phyloP scores from a whole-genome alignment of 2,888 invertebrate species.

The Helleia helle region DNA sequence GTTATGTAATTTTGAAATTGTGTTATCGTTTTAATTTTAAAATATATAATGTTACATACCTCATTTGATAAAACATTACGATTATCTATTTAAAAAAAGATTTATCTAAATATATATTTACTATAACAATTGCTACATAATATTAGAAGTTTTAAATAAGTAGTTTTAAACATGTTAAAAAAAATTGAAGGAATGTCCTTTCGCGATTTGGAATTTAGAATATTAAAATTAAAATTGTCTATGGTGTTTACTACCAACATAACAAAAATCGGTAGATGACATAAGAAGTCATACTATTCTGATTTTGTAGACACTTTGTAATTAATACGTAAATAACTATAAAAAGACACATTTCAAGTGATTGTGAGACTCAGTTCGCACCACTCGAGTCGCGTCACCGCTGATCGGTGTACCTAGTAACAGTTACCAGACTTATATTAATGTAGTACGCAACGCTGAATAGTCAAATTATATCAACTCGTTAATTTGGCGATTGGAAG shows the following conservation, averaged over 20 bases:
- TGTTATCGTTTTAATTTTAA: background rate
- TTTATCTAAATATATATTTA: constrained; percentile 3
- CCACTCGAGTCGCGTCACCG: background rate
- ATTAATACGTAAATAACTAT: too few species aligned
- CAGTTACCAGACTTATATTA: constrained; percentile 68
- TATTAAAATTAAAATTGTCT: too few species aligned
- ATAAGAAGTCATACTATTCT: too few species aligned
- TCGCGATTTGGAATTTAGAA: too few species aligned
- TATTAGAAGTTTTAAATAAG: too few species aligned
- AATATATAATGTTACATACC: constrained; percentile 4
- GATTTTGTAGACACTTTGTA: too few species aligned
- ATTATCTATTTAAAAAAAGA: constrained; percentile 2
- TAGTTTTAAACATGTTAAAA: too few species aligned
- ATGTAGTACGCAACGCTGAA: constrained; percentile 52
- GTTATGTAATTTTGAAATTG: constrained; percentile 5
- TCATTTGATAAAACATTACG: background rate
- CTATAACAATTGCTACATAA: background rate
- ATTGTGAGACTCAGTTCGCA: constrained; percentile 4
- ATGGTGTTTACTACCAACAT: too few species aligned
- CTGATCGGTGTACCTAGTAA: constrained; percentile 27
- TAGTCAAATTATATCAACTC: constrained; percentile 41
- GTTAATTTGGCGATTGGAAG: constrained; percentile 62
- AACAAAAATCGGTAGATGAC: too few species aligned
- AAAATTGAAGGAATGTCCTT: too few species aligned
- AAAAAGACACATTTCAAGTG: too few species aligned